Conservation (phyloP, 2,888 invertebrate species). For the Nowickia ferox region DNA sequence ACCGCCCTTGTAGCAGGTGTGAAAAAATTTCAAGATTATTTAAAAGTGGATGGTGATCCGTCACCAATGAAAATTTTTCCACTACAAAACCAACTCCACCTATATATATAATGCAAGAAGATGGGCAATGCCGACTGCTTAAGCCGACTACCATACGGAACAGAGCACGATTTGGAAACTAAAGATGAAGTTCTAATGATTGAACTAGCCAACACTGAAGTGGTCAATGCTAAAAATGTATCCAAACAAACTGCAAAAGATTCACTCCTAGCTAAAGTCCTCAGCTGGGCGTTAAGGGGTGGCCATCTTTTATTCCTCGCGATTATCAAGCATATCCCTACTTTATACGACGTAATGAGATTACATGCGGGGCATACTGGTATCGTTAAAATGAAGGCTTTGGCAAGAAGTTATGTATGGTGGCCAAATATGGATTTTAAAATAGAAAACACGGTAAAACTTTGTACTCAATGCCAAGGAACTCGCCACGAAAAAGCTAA, state of each 20-base stretch:
- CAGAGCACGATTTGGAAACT: slow-evolving; percentile 30
- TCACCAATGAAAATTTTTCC: too few species aligned
- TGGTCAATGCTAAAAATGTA: not conserved
- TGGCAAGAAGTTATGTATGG: slow-evolving; percentile 18
- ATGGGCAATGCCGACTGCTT: slow-evolving; percentile 26
- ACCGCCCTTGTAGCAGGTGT: slow-evolving; percentile 61
- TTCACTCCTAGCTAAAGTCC: slow-evolving; percentile 54
- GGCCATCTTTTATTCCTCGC: slow-evolving; percentile 47
- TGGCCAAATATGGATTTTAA: too few species aligned
- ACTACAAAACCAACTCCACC: slow-evolving; percentile 60
- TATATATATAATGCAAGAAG: slow-evolving; percentile 4
- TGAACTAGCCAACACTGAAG: slow-evolving; percentile 25
- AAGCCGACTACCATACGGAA: slow-evolving; percentile 39
- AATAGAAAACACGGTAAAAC: too few species aligned
- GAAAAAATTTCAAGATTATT: slow-evolving; percentile 70
- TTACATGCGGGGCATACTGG: slow-evolving; percentile 3
- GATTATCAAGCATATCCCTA: slow-evolving; percentile 41
- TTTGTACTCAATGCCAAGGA: too few species aligned
- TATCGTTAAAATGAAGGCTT: slow-evolving; percentile 2
- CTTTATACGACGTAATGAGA: slow-evolving; percentile 12
- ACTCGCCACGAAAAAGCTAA: too few species aligned
- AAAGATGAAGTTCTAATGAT: slow-evolving; percentile 60
- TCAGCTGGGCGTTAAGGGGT: slow-evolving; percentile 70
- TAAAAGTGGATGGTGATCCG: too few species aligned
- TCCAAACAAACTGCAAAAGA: slow-evolving; percentile 52